Evolutionary conservation across 2,113 vertebrate genomes (phyloP), one percentile per base, ranked within the genome.

Genomic region (Verasper variegatus): DNA sequence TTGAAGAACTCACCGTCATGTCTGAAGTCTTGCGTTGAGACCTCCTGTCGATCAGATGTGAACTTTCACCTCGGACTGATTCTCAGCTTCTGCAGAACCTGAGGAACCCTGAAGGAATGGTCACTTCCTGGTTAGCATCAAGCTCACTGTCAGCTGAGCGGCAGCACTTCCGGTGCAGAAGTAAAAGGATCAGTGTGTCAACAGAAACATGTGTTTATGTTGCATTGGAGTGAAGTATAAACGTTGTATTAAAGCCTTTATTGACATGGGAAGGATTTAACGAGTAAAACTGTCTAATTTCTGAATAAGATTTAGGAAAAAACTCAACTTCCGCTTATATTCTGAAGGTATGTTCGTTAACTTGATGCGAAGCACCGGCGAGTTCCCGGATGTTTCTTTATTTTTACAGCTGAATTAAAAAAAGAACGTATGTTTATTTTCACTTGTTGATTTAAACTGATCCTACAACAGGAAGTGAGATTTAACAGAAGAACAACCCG

Each of bases 1-100:
- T 1, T 20, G 0, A 0, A 1, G n/a, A 76, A 76, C 90, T 89
- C 15, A 92, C 90, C 4, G 87, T 84, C 90, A 92, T 92, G 54
- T 70, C 74, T 52, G 8, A 3, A 26, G 58, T 27, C 42, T 59
- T 8, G 49, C 69, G 54, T 52, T 18, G 20, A 1, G 58, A 64
- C 1, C n/a, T 9, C 1, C 24, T 37, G 66, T 42, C 17, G 6
- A 58, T 10, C 37, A 66, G 31, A 10, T 9, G 2, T 58, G 62
- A 15, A 78, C 75, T 63, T 83, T 24, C 0, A 2, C 18, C 23
- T 62, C 35, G 15, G 11, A 11, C 1, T 9, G 42, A 31, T 7
- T 13, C 1, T 20, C 0, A 71, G 51, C 12, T 5, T 8, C 12
- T 3, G 10, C 3, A 31, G 40, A 12, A 18, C 0, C 0, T 2